Percentiles rank a stretch among this genome's conserved stretches.
These are phyloP conservation scores for Aphelocoma californica DNA, from an alignment of 2,797 vertebrate genomes.

Conservation along the genomic window DNA sequence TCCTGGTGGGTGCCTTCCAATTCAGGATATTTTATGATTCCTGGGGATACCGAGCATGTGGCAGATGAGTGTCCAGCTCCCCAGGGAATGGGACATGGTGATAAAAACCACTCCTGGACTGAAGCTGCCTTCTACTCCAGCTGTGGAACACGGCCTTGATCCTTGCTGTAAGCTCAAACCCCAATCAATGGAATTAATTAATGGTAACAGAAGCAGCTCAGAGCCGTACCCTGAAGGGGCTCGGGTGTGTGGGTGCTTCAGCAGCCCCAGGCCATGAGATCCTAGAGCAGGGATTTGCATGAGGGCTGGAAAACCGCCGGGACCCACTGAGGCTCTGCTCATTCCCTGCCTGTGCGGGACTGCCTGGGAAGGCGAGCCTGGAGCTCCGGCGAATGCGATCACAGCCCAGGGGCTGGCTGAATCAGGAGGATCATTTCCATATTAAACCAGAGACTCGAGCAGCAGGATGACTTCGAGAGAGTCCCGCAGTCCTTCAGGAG, in stretches of 20 bases:
- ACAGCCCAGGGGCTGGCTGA: background rate
- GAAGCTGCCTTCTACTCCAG: background rate
- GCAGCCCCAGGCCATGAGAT: background rate
- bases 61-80: background rate
- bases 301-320: background rate
- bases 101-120: background rate
- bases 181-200: background rate
- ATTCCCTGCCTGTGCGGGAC: background rate
- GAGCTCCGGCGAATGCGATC: background rate
- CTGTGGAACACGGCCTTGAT: background rate
- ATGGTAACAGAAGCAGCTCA: background rate
- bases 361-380: background rate
- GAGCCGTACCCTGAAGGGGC: background rate
- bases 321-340: background rate
- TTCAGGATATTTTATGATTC: background rate
- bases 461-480: background rate
- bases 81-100: background rate
- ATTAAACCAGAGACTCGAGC: background rate
- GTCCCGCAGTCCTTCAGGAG: constrained; percentile 10
- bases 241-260: background rate
- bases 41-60: background rate
- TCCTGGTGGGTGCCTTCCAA: background rate
- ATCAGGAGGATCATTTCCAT: background rate
- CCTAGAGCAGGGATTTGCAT: accelerated
- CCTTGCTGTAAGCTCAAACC: background rate